phyloP scores from a whole-genome alignment of 2,113 vertebrate species.

The Dermatemys mawii region DNA sequence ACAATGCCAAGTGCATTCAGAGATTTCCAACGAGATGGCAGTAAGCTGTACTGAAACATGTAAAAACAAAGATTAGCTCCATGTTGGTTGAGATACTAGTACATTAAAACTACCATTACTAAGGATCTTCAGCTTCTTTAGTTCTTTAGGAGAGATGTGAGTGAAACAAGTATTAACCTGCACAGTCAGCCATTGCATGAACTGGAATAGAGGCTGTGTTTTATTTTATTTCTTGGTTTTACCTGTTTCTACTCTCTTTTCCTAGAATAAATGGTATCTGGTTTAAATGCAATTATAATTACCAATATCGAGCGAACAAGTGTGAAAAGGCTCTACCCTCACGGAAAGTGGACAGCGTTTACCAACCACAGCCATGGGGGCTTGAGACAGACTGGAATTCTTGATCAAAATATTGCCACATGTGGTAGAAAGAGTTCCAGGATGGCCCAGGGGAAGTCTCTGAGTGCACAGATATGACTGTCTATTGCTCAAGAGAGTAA shows the following conservation, averaged over 20 bases:
- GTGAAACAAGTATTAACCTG: not conserved
- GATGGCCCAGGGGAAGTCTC: not conserved
- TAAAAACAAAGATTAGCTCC: not conserved
- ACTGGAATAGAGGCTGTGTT: not conserved
- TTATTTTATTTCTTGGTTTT: not conserved
- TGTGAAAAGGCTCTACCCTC: not conserved
- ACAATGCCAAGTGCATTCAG: not conserved
- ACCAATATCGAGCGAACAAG: not conserved
- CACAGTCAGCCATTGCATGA: not conserved
- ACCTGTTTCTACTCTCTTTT: not conserved
- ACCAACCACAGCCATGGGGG: not conserved
- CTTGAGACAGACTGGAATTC: not conserved
- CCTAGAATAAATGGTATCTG: not conserved
- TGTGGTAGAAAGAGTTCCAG: not conserved
- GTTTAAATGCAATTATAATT: not conserved
- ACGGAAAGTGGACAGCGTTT: not conserved
- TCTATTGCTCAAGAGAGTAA: not conserved
- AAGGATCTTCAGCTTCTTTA: not conserved
- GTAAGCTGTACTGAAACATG: rapidly evolving
- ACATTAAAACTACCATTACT: not conserved
- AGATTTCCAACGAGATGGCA: not conserved
- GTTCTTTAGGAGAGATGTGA: not conserved
- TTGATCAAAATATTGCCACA: not conserved
- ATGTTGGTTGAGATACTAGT: not conserved
- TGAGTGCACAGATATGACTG: not conserved